Evolutionary conservation across 2,113 vertebrate species (phyloP).

Genomic region (Nanorana parkeri): DNA sequence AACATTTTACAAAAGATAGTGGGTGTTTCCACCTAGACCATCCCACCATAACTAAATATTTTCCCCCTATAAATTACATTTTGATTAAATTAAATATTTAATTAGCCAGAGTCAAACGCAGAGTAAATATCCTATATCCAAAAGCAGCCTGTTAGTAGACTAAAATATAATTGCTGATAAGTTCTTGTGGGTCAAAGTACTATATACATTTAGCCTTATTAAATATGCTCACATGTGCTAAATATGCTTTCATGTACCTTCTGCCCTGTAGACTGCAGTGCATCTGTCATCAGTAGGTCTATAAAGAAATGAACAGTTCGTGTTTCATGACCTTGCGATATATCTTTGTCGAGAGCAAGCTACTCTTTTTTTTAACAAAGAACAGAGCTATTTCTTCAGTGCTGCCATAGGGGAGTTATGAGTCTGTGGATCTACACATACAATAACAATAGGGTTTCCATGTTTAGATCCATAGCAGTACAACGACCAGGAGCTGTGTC

Average conservation of each 20-base stretch:
- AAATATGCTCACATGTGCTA: too few relatives aligned
- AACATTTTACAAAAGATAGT: too few relatives aligned
- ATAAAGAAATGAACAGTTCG: background rate
- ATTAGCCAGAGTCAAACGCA: too few relatives aligned
- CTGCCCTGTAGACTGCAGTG: background rate
- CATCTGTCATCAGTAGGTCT: constrained; percentile 1
- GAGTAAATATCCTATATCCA: too few relatives aligned
- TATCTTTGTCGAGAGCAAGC: background rate
- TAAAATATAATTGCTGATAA: too few relatives aligned
- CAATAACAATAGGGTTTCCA: background rate
- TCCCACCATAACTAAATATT: too few relatives aligned
- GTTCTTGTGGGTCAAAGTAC: too few relatives aligned
- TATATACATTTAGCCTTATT: too few relatives aligned
- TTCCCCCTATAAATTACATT: too few relatives aligned
- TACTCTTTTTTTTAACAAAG: background rate
- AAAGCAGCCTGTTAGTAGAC: too few relatives aligned
- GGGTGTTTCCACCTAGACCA: too few relatives aligned
- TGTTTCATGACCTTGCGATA: constrained; percentile 16
- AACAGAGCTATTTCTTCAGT: background rate
- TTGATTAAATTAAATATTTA: too few relatives aligned
- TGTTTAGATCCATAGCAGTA: background rate
- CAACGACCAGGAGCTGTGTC: constrained; percentile 12
- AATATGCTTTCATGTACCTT: background rate
- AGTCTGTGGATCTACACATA: constrained; percentile 5
- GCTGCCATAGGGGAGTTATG: background rate